Evolutionary conservation across 2,797 vertebrate species (phyloP).

Genomic region (Gastrophryne carolinensis): DNA sequence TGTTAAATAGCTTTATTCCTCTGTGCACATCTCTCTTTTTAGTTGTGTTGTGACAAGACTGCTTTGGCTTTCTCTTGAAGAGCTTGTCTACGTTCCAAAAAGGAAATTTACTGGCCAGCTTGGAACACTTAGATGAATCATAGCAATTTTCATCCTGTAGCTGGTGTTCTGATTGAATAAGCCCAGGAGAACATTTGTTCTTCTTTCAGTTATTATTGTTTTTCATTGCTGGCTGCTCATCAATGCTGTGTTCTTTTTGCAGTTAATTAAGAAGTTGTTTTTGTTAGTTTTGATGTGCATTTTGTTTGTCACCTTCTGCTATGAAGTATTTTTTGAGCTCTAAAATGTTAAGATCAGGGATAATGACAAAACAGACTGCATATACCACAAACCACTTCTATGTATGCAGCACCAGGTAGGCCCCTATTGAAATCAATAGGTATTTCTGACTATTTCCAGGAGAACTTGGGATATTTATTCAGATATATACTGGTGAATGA

Average conservation of each 20-base stretch:
- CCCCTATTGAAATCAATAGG: no score
- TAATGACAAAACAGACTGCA: no score
- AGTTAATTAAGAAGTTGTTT: slow-evolving; percentile 41
- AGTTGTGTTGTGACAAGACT: not conserved
- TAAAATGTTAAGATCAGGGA: no score
- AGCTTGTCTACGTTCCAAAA: not conserved
- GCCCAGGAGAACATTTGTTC: slow-evolving; percentile 42
- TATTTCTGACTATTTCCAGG: no score
- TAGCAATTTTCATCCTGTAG: not conserved
- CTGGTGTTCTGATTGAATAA: slow-evolving; percentile 24
- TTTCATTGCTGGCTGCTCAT: slow-evolving; percentile 18
- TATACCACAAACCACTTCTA: no score
- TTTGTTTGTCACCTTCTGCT: not conserved
- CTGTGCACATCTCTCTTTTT: not conserved
- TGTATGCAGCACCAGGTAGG: no score
- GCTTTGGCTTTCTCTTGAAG: not conserved
- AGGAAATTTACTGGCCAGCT: not conserved
- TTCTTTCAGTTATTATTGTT: slow-evolving; percentile 14
- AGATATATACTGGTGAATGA: no score
- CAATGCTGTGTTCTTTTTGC: slow-evolving; percentile 37
- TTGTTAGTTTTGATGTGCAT: slow-evolving; percentile 2
- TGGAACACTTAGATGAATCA: slow-evolving; percentile 10
- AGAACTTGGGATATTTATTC: no score
- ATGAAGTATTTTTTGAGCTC: not conserved
- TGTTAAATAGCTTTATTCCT: not conserved